Conservation (phyloP, 2,113 vertebrate genomes). For the Grammomys surdaster region DNA sequence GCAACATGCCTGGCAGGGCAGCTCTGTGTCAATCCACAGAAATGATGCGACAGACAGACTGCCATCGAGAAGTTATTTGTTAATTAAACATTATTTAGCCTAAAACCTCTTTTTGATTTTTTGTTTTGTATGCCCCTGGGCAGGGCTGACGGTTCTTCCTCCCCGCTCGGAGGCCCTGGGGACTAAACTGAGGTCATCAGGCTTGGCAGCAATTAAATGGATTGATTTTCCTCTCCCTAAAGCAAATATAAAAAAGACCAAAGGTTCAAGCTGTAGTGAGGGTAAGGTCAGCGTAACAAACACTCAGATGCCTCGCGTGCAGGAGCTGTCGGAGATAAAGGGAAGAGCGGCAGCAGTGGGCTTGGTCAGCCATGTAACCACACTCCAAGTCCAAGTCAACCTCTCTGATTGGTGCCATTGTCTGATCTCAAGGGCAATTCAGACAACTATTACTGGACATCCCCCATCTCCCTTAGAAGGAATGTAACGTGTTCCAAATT, state of each 20-base stretch:
- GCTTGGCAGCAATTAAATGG: not conserved
- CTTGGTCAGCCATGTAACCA: not conserved
- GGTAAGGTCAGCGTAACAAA: slow-evolving; percentile 41
- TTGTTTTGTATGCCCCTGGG: not conserved
- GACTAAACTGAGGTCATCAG: not conserved
- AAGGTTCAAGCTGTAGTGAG: slow-evolving; percentile 6
- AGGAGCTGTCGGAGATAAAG: not conserved
- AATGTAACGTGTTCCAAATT: not conserved
- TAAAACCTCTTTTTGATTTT: not conserved
- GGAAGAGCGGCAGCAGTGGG: not conserved
- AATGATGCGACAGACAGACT: slow-evolving; percentile 10
- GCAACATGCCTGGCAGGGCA: not conserved
- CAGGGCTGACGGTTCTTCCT: not conserved
- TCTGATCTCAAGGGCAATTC: not conserved
- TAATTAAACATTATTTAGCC: slow-evolving; percentile 39
- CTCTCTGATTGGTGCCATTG: not conserved
- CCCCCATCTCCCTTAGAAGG: not conserved
- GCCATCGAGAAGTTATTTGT: slow-evolving; percentile 37
- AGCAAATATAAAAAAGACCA: not conserved
- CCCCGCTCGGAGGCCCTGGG: not conserved
- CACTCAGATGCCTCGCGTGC: not conserved
- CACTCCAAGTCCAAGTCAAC: not conserved
- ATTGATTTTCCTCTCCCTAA: not conserved
- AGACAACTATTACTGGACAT: not conserved
- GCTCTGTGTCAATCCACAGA: not conserved